Evolutionary conservation across 2,113 vertebrate species (phyloP).

Genomic region (Campylorhamphus procurvoides): DNA sequence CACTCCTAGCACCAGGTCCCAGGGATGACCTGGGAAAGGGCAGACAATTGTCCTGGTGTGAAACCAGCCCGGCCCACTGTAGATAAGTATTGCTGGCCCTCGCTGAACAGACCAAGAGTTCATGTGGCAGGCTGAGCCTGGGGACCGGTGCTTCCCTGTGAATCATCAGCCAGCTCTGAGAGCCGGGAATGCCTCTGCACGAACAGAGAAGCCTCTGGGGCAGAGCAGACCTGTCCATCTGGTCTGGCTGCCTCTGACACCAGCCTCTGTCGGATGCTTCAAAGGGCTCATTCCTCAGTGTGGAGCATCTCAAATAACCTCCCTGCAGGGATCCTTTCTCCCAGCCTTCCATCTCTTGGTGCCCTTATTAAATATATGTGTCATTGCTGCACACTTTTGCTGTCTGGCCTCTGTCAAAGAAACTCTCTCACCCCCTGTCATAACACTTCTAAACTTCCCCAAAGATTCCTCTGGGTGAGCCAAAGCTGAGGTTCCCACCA

Average conservation of each 20-base stretch:
- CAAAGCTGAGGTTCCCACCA: background rate
- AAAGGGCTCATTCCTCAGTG: background rate
- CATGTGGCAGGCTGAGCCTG: background rate
- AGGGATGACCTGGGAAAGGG: background rate
- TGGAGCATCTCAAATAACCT: background rate
- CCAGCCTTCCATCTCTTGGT: background rate
- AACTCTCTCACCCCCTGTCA: background rate
- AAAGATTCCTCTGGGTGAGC: background rate
- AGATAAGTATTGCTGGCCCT: background rate
- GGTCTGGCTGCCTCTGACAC: slow-evolving; percentile 8
- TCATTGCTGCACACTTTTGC: background rate
- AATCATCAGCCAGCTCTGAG: background rate
- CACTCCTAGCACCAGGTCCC: background rate
- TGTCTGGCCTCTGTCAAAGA: background rate
- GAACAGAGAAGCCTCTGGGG: background rate
- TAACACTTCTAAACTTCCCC: background rate
- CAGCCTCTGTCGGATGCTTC: background rate
- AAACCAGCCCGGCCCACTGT: fast-evolving
- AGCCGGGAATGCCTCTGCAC: background rate
- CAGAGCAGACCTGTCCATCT: background rate
- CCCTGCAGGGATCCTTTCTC: slow-evolving; percentile 17
- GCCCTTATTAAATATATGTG: background rate
- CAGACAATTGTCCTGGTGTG: background rate
- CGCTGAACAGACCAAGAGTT: background rate
- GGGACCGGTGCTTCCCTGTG: background rate